Evolutionary conservation across 1,140 invertebrate genomes (phyloP), one percentile per base, ranked within the genome.

Genomic region (Monochamus saltuarius): DNA sequence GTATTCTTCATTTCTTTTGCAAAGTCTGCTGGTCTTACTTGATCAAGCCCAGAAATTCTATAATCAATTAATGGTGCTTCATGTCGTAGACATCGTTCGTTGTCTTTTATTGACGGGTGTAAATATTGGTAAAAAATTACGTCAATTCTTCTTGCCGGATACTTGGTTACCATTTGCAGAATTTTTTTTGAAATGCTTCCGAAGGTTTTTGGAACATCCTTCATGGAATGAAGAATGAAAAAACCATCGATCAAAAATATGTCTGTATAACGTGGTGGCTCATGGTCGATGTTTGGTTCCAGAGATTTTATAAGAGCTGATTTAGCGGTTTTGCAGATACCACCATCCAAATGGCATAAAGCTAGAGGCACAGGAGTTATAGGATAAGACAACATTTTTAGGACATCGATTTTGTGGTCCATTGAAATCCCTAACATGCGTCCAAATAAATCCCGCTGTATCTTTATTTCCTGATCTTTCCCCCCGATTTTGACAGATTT

Each of bases 381-480:
- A 14, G 66, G 71, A 61, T 62, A 69, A 17, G 45, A 58, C 36
- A 72, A 56, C 11, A 69, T 56, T 50, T 64, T 62, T 55, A 1
- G 68, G 55, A 45, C 7, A 14, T 69, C 65, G 11, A 68, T 46
- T 1, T 62, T 57, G 9, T 64, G 29, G n/a, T 64, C 61, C 14
- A 71, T 46, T 17, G 70, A 69, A 17, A 71, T 42, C 13, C 50
- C 46, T 7, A 73, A 45, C 53, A 69, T 47, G 35, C 59, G 56
- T 9, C 69, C 67, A 65, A 70, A 69, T 19, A 75, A 59, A 61
- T 76, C 70, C 14, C 71, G 53, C 57, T 75, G 64, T 14, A 70
- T 63, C 16, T 52, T 61, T 16, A 72, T 46, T 65, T 72, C 70
- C 59, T 68, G 47, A 13, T 63, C 49, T 67, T 64, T 66, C 39